A percentile compares a stretch with the other conserved stretches of the same genome.
phyloP scores from a whole-genome alignment of 2,888 invertebrate genomes.

The Stramonita haemastoma region DNA sequence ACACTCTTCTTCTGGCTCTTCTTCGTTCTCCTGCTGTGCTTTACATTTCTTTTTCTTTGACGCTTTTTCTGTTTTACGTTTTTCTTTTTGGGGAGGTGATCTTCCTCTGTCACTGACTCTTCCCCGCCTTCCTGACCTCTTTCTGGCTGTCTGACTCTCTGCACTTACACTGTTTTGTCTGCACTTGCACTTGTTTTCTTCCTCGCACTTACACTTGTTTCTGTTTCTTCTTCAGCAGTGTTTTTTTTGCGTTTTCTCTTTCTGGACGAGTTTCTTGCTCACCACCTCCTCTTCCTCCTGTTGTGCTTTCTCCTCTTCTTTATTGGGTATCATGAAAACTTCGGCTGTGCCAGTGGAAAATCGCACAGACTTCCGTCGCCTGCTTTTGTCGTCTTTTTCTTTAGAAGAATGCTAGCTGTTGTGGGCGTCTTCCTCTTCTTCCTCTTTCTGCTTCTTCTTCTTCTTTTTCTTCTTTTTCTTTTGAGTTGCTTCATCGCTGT shows the following conservation, averaged over 20 bases:
- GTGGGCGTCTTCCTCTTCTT: neutral
- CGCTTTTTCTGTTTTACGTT: neutral
- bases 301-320: conserved; percentile 42
- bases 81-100: neutral
- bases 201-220: neutral
- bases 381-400: conserved; percentile 20
- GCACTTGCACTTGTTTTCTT: neutral
- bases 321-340: conserved; percentile 39
- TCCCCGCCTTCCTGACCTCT: neutral
- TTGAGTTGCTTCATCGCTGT: conserved; percentile 27
- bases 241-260: conserved; percentile 13
- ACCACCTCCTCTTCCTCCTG: neutral
- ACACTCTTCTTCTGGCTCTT: conserved; percentile 19
- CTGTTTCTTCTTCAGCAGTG: neutral
- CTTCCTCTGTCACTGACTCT: neutral
- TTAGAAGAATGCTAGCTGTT: conserved; percentile 11
- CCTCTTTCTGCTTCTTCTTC: conserved; percentile 35
- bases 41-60: conserved; percentile 35
- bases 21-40: conserved; percentile 11
- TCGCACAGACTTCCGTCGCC: conserved; percentile 13
- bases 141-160: neutral
- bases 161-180: too few species aligned
- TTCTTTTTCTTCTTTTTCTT: conserved; percentile 36
- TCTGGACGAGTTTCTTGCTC: neutral
- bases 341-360: conserved; percentile 11